Evolutionary conservation across 2,888 invertebrate genomes (phyloP), one percentile per base, ranked within the genome.

Genomic region (Parnassius smintheus): DNA sequence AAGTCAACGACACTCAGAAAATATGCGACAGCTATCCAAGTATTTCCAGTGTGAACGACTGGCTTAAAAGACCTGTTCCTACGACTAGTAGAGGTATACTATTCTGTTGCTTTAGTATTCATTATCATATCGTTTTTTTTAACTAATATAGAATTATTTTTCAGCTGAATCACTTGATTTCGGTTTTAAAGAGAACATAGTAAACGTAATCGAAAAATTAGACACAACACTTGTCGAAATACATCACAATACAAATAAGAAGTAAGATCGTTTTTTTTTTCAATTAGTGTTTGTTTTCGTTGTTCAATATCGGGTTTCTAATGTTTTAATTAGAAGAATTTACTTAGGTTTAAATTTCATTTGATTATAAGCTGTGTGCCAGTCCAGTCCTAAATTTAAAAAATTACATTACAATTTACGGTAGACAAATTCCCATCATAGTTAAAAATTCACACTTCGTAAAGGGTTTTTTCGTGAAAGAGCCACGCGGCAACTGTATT

Each of bases 151-250:
- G 46, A 51, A 48, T 42, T 22, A 48, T 12, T 58, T 49, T 77
- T 60, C 72, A 83, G 80, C 64, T 46, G 76, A 73, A 13, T 66
- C 58, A 48, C 25, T 68, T 3, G 68, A 63, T n/a, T 22, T 66
- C 0, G 68, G 72, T 1, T 61, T 71, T 1, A 71, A 62, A 46
- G 83, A 86, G 4, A 69, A 61, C 2, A 62, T 86, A 12, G 74
- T 77, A 11, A 75, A 72, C 65, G 67, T 86, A 9, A 65, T 82
- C 64, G 87, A 88, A 66, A 85, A 77, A 56, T 60, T 88, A 59
- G 79, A 86, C 25, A 87, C 87, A 0, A 85, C 87, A 0, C 68
- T 88, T 0, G 68, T 67, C 0, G 85, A 86, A 65, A 84, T 80
- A 48, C 77, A 87, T 50, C 75, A 79, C 45, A 77, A 74, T 45